Evolutionary conservation across 2,888 invertebrate genomes (phyloP).

Genomic region (Stegana nigrithorax): DNA sequence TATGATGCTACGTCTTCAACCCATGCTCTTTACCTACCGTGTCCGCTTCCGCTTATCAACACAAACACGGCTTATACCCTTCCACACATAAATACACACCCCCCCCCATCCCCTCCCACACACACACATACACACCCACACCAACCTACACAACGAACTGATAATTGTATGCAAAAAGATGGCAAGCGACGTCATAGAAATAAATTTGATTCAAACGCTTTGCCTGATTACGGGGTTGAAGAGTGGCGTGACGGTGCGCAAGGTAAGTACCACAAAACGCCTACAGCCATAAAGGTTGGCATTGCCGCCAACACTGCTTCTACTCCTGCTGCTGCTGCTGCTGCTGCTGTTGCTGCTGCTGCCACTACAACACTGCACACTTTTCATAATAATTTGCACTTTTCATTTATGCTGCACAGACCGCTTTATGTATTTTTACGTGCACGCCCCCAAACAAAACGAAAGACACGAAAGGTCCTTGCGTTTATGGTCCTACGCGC

Average conservation of each 20-base stretch:
- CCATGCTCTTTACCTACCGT: no score
- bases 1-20: no score
- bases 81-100: no score
- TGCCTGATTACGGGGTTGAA: conserved; percentile 78
- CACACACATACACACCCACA: no score
- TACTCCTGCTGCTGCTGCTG: background rate
- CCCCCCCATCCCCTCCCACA: no score
- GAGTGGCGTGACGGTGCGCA: conserved; percentile 77
- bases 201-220: conserved; percentile 73
- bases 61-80: no score
- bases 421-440: background rate
- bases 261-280: conserved; percentile 49
- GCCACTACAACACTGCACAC: background rate
- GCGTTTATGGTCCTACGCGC: no score
- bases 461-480: no score
- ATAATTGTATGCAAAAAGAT: conserved; percentile 56
- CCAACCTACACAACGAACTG: conserved; percentile 38
- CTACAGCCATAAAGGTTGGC: background rate
- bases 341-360: background rate
- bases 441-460: no score
- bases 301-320: background rate
- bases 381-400: conserved; percentile 35
- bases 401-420: conserved; percentile 36
- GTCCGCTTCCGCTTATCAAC: no score
- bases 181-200: conserved; percentile 68